Conservation (phyloP, 2,113 vertebrate genomes). For the Dromaius novaehollandiae region DNA sequence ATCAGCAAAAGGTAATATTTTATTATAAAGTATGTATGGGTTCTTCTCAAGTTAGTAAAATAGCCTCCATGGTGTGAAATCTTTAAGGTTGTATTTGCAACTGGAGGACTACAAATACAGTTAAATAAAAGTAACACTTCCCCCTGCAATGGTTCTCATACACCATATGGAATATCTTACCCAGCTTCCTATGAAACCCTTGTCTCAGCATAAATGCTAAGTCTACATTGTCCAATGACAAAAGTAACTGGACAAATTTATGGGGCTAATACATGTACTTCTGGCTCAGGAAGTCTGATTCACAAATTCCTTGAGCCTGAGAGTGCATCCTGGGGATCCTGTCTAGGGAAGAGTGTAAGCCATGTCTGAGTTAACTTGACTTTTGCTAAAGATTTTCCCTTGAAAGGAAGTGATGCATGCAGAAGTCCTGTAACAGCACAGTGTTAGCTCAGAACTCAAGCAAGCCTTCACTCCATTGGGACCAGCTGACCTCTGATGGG, state of each 20-base stretch:
- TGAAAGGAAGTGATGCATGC: background rate
- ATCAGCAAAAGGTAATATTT: background rate
- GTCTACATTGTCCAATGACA: background rate
- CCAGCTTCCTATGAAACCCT: background rate
- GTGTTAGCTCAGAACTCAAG: too few species aligned
- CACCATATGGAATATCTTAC: background rate
- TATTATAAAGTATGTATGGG: background rate
- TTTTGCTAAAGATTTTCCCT: background rate
- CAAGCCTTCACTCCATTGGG: background rate
- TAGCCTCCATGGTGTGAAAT: background rate
- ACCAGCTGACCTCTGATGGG: background rate
- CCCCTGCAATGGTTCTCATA: background rate
- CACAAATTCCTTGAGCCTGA: background rate
- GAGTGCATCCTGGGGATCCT: rapidly evolving
- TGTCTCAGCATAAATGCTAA: background rate
- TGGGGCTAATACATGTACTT: background rate
- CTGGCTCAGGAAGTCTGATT: background rate
- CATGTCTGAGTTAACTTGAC: background rate
- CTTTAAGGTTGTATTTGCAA: background rate
- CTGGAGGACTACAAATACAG: background rate
- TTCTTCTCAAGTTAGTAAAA: background rate
- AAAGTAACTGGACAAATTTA: background rate
- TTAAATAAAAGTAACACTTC: background rate
- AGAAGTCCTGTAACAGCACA: rapidly evolving
- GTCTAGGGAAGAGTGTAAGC: background rate